Conservation (phyloP, 2,113 vertebrate genomes). For the Rutilus rutilus region DNA sequence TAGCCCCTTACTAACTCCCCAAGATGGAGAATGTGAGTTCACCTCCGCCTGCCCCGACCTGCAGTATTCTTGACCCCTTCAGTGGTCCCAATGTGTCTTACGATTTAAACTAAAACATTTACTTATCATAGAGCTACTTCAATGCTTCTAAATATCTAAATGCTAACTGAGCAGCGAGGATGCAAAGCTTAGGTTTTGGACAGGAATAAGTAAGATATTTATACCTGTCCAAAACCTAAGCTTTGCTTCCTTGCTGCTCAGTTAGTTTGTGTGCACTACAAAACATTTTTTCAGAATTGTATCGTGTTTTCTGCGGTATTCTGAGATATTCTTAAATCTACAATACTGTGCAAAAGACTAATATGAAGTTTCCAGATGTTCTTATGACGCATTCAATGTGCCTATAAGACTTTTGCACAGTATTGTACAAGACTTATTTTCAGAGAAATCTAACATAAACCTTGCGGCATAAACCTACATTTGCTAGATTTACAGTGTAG, state of each 20-base stretch:
- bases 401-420: neutral
- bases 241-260: too few species aligned
- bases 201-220: too few species aligned
- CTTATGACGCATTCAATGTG: neutral
- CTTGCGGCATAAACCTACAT: neutral
- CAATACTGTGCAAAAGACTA: neutral
- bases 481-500: neutral
- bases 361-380: neutral
- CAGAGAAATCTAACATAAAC: too few species aligned
- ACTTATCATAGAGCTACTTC: neutral
- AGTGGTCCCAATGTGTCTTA: neutral
- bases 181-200: too few species aligned
- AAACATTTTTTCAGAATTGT: neutral
- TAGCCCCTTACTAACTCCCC: slow-evolving; percentile 97
- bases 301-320: neutral
- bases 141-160: too few species aligned
- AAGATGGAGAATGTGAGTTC: slow-evolving; percentile 97
- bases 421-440: too few species aligned
- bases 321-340: neutral
- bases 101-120: neutral
- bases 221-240: too few species aligned
- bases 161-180: too few species aligned
- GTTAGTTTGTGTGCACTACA: neutral
- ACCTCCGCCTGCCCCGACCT: slow-evolving; percentile 63
- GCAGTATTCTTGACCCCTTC: neutral